These are phyloP conservation scores for Burhinus oedicnemus DNA, from an alignment of 2,113 vertebrate genomes.

Conservation along the genomic window DNA sequence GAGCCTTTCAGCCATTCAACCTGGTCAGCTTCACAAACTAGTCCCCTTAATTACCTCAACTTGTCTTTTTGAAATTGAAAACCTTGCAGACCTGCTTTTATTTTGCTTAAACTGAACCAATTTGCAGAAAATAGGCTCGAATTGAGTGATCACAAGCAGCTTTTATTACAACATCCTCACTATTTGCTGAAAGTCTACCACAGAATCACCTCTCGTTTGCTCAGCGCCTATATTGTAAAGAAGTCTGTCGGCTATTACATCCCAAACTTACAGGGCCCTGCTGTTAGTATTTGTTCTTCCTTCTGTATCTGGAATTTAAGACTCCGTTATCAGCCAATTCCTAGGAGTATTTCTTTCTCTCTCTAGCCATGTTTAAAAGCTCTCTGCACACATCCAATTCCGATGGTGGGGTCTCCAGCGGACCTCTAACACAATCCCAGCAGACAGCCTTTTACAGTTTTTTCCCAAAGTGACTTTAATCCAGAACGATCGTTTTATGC, in stretches of 20 bases:
- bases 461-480: conserved; percentile 46
- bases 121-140: neutral
- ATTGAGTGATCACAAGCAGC: conserved; percentile 28
- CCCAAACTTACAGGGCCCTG: neutral
- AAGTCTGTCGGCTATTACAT: neutral
- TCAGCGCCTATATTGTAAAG: neutral
- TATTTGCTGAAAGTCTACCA: neutral
- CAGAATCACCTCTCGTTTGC: conserved; percentile 24
- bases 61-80: neutral
- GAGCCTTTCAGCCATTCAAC: neutral
- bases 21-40: neutral
- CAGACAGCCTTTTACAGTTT: conserved; percentile 26
- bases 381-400: neutral
- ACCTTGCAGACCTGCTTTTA: neutral
- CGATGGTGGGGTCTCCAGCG: neutral
- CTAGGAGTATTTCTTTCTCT: neutral
- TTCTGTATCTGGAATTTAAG: neutral
- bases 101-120: neutral
- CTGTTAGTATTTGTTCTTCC: conserved; percentile 34
- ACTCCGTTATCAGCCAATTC: neutral
- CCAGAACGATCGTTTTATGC: neutral
- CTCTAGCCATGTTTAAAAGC: conserved; percentile 11
- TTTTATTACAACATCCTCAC: conserved; percentile 7
- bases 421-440: conserved; percentile 12
- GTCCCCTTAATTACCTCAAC: neutral